Evolutionary conservation across 30 jellyfish, hydroid and myxozoan species (phyloP), one percentile per base, ranked within the genome.

Genomic region (Hydractinia symbiolongicarpus): DNA sequence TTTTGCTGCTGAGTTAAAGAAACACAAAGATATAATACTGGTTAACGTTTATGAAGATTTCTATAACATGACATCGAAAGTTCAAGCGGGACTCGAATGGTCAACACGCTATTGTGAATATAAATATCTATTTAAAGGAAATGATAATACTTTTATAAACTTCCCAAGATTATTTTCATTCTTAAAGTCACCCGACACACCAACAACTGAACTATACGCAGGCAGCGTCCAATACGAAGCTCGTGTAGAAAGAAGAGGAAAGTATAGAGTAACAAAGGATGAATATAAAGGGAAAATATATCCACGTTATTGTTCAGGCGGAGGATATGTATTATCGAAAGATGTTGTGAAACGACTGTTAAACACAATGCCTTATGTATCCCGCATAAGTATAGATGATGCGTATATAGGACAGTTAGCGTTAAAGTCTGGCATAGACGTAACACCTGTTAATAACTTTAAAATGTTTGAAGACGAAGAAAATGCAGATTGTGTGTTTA

Each of bases 301-400:
- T 54, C 84, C 84, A 7, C 78, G 76, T 16, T 76, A 76, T 54
- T 76, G 84, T 76, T 56, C 84, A 51, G 84, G 84, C 1, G 84
- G 84, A 9, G 84, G 78, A 40, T 56, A 50, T 54, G 78, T 76
- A 15, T 19, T 76, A 44, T 76, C 84, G 81, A n/a, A 10, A 14
- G 84, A 76, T 76, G 74, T 54, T 1, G 76, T 76, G 19, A 14
- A 76, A 20, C 50, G 49, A 49, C 19, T 51, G 8, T 6, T 66
- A 6, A 50, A 8, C 1, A 19, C 21, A 50, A 19, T 66, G 53
- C 55, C 20, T 16, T 78, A 77, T 16, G 15, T 58, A 17, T 10
- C 11, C 8, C 79, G 79, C 4, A 44, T 76, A 13, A 76, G 55
- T 1, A 76, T 76, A 16, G 84, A 76, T 51, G 84, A 76, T 76